Base-by-base conservation (phyloP, 1,140 invertebrate genomes). In the Saccostrea glomerata region DNA sequence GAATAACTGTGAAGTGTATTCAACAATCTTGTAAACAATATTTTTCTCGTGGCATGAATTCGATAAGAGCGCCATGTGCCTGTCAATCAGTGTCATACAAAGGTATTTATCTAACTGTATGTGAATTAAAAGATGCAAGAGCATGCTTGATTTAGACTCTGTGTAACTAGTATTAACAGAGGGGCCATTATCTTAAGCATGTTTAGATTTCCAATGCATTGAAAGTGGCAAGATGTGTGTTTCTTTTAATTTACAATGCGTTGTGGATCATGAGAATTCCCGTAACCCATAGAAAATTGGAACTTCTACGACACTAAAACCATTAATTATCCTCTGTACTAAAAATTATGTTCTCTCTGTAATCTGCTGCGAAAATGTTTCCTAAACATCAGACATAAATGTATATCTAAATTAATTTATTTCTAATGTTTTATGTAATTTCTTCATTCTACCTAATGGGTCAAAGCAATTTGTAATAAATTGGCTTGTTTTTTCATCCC, bases 1-100 rank as follows among this genome's bases (percentile, higher is more conserved):
- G 70, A 77, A 77, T 77, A 77, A 77, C 70, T 77, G 70, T 77
- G 70, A 77, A 77, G 70, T 77, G 70, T 77, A 77, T 77, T 77
- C 70, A 77, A 77, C 70, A 77, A 77, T 77, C 70, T 30, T 77
- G 70, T 77, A 77, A 77, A 77, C 70, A 77, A 77, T 77, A 77
- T 77, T 77, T 47, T 77, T 36, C 70, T 77, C 70, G 70, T 77
- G 70, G 70, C 70, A 77, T 77, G 70, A 77, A 36, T 77, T 77
- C 70, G 70, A 77, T 77, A 77, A 77, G 70, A 77, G 70, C 70
- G 23, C 70, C 70, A 77, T 77, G 70, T 77, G 70, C 70, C 70
- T 77, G 70, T 77, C 70, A 77, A 77, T 77, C 70, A 77, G 70
- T 77, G 70, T 77, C 70, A 77, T 77, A 77, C 25, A 77, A 9